Conservation (phyloP, 2,797 vertebrate species). For the Channallabes apus region DNA sequence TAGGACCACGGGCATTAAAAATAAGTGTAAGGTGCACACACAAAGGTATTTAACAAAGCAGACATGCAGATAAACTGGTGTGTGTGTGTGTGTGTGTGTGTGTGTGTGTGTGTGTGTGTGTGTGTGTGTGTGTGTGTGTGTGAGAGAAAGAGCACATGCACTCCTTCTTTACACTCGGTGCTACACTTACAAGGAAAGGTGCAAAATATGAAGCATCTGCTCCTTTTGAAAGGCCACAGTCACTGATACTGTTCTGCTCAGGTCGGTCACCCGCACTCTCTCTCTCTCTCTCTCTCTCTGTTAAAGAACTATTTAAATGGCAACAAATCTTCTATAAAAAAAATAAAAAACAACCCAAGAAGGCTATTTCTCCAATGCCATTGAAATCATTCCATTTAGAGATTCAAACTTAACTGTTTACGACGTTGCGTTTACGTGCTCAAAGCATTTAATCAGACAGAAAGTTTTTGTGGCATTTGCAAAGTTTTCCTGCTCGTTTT, state of each 20-base stretch:
- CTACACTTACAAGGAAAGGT: not conserved
- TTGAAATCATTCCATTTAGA: no score
- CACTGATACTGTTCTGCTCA: not conserved
- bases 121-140: no score
- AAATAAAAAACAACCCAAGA: not conserved
- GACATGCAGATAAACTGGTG: not conserved
- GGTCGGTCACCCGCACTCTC: not conserved
- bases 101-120: no score
- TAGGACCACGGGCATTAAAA: not conserved
- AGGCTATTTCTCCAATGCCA: no score
- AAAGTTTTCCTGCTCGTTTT: no score
- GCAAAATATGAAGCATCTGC: not conserved
- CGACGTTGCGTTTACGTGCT: no score
- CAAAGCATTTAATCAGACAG: no score
- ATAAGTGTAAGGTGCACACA: not conserved
- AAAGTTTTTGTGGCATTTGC: no score
- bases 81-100: not conserved
- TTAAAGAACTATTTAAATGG: not conserved
- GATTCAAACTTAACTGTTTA: no score
- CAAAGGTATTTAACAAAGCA: not conserved
- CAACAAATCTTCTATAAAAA: not conserved
- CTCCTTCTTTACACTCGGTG: not conserved
- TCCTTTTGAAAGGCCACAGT: not conserved
- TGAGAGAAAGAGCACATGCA: not conserved
- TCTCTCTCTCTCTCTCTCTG: not conserved